Evolutionary conservation across 2,888 invertebrate genomes (phyloP), one percentile per base, ranked within the genome.

Genomic region (Dynastes tityus): DNA sequence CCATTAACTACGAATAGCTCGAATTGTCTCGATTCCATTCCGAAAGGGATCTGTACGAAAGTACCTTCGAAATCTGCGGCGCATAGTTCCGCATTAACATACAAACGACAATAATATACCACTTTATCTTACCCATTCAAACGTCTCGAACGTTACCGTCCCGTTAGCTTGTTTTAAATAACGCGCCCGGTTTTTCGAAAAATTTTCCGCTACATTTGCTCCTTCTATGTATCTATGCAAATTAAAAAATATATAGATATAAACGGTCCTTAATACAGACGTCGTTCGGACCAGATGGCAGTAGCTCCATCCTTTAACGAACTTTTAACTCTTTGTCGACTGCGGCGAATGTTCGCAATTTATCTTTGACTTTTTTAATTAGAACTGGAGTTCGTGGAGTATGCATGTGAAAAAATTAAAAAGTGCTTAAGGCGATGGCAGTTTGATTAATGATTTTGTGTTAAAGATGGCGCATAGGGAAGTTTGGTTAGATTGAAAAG

Each of bases 221-320:
- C 73, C 73, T 49, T 67, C 22, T 55, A 67, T 76, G 40, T 55
- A 76, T 73, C 63, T 32, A 58, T 58, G 79, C 77, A 80, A 80
- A 80, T 80, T 80, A 81, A 81, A 81, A 81, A 37, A 37, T 5
- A 45, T 45, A 67, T 67, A 45, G 22, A 32, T 67, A 49, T 79
- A 78, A 80, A 79, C 77, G 58, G 68, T 61, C 78, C 73, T 74
- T 80, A 80, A 80, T 80, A 80, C 78, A 70, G 29, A 51, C 16
- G 49, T 61, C 78, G 78, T 73, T 64, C 37, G 22, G 51, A 61
- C 37, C 78, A 78, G 78, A 78, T 78, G 78, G 63, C 22, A 16
- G n/a, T 49, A 58, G 37, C 63, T 55, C 16, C 40, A 51, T 64
- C 53, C 51, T 67, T 77, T 49, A 49, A 49, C 67, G 67, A 67